Base-by-base conservation (phyloP, 2,797 vertebrate genomes). In the Catharus ustulatus region DNA sequence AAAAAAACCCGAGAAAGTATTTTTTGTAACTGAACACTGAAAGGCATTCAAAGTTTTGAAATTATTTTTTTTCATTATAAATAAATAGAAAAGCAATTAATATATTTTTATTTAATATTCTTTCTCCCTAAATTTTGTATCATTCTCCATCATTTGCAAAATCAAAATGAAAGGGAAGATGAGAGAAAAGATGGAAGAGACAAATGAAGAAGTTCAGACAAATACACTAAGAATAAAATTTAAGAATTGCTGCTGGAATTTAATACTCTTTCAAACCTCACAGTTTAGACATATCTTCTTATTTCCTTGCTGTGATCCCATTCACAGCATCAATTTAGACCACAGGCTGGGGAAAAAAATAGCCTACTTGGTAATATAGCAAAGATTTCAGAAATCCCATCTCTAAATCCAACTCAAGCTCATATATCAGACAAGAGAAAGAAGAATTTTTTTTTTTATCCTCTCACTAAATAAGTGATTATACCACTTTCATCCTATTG, bases 371-470 rank as follows among this genome's bases (percentile, higher is more conserved):
- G 10, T 58, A 87, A 78, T 1, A 78, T 5, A 64, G 5, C 3
- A 76, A 91, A 54, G 1, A 29, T 79, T 90, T 93, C 71, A 87
- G 59, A 92, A 89, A 92, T 58, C 30, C 21, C 11, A 26, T 11
- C 17, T 69, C 51, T 61, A 75, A 68, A 58, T 13, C 18, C 4
- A 63, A 10, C 17, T 49, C 26, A 64, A 81, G 8, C 2, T 24
- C 2, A 6, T 10, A 15, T 34, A 77, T 36, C 16, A 88, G 16
- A 72, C 0, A 61, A 87, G 49, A 68, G 3, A 46, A 82, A 79
- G 26, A 71, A 57, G 9, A 64, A 40, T 36, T 64, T n/a, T 20
- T 71, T 69, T 34, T 87, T 4, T 48, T 89, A 10, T 61, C 22
- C 71, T 32, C 15, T 91, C 38, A 23, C 9, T 73, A 52, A 63